Percentiles rank a stretch among this genome's conserved stretches.
Conservation (phyloP, 2,113 vertebrate genomes). For the Puma concolor region DNA sequence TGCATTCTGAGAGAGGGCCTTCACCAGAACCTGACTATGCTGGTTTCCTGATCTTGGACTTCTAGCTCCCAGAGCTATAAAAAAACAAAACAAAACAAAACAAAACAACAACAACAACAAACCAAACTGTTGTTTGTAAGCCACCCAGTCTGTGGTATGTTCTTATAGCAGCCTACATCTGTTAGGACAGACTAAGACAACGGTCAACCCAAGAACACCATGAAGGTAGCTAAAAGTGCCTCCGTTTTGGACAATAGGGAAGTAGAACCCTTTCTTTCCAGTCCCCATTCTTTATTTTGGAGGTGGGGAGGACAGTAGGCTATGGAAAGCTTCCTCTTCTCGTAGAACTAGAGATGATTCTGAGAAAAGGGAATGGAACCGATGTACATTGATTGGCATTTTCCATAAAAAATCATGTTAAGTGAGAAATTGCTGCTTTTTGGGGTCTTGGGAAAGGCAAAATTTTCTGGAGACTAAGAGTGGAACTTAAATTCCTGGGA, state of each 20-base stretch:
- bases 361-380: not conserved
- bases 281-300: not conserved
- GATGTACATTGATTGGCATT: not conserved
- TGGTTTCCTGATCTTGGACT: not conserved
- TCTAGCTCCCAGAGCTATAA: not conserved
- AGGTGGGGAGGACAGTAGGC: not conserved
- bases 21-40: not conserved
- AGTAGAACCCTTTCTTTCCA: not conserved
- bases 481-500: conserved; percentile 51
- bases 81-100: not conserved
- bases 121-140: not conserved
- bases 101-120: too few relatives aligned
- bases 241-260: not conserved
- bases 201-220: not conserved
- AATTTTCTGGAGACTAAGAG: conserved; percentile 11
- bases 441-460: not conserved
- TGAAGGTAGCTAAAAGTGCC: not conserved
- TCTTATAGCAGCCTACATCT: not conserved
- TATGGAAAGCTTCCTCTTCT: not conserved
- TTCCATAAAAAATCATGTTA: not conserved
- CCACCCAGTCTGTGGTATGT: not conserved
- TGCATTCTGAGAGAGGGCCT: not conserved
- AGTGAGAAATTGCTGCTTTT: not conserved
- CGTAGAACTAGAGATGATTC: not conserved
- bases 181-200: not conserved